These are phyloP conservation scores for Carcharodon carcharias DNA, from an alignment of 2,797 vertebrate species.

Conservation along the genomic window DNA sequence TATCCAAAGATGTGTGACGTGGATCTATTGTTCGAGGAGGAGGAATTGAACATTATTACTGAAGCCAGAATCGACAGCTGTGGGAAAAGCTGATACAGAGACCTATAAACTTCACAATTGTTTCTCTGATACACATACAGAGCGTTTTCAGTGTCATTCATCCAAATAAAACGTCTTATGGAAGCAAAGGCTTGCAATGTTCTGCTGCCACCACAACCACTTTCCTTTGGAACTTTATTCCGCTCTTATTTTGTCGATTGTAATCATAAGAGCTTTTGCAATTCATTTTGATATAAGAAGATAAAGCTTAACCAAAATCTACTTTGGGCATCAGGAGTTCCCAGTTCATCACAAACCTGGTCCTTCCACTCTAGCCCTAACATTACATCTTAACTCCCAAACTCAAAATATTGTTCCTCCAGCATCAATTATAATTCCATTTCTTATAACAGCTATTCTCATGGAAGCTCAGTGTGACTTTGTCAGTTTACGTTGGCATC, in stretches of 20 bases:
- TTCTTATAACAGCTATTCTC: background rate
- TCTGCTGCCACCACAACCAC: slow-evolving; percentile 48
- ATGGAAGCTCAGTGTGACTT: background rate
- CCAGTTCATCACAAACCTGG: background rate
- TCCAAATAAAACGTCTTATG: background rate
- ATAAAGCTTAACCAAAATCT: background rate
- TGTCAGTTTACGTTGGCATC: background rate
- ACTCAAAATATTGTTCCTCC: background rate
- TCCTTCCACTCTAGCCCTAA: background rate
- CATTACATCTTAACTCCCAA: background rate
- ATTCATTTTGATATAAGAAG: background rate
- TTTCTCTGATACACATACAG: slow-evolving; percentile 54
- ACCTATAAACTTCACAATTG: slow-evolving; percentile 61
- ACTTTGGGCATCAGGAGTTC: background rate
- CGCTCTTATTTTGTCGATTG: background rate
- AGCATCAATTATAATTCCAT: background rate
- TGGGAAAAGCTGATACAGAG: slow-evolving; percentile 63
- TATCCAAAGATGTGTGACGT: slow-evolving; percentile 69
- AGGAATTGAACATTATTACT: slow-evolving; percentile 59
- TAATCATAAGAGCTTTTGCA: background rate
- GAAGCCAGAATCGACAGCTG: slow-evolving; percentile 61
- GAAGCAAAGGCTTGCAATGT: slow-evolving; percentile 26
- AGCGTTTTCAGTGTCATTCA: background rate
- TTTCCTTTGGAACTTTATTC: slow-evolving; percentile 40
- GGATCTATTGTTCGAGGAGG: slow-evolving; percentile 67